Conservation (phyloP, 1,140 invertebrate genomes). For the Lasaia peninsularis region DNA sequence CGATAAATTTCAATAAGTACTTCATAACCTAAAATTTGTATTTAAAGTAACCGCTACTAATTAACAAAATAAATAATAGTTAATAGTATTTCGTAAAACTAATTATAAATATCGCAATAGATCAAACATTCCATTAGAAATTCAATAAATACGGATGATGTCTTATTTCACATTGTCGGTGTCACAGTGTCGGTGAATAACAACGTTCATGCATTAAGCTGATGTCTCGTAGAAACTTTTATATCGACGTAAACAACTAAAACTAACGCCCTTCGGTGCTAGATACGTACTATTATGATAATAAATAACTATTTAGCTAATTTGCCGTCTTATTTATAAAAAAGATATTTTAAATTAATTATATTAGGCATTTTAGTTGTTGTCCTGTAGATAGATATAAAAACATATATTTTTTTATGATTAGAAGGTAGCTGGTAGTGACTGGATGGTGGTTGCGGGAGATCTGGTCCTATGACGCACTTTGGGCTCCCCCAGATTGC, state of each 20-base stretch:
- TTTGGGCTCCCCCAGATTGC: too few species aligned
- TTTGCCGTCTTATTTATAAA: constrained; percentile 21
- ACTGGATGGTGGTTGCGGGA: too few species aligned
- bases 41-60: constrained; percentile 51
- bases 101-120: constrained; percentile 51
- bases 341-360: too few species aligned
- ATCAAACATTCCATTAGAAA: constrained; percentile 60
- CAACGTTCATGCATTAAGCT: constrained; percentile 24
- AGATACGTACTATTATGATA: not conserved
- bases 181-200: constrained; percentile 53
- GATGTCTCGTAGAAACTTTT: constrained; percentile 7
- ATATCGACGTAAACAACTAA: constrained; percentile 11
- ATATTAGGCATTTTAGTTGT: too few species aligned
- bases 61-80: constrained; percentile 50
- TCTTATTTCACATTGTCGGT: constrained; percentile 42
- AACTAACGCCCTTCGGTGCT: constrained; percentile 13
- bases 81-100: constrained; percentile 44
- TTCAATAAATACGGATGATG: constrained; percentile 40
- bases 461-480: too few species aligned
- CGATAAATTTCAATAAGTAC: constrained; percentile 49
- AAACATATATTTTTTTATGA: too few species aligned
- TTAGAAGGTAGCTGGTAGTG: too few species aligned
- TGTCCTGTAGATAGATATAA: too few species aligned
- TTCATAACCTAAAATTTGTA: constrained; percentile 37
- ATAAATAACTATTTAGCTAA: constrained; percentile 11